A percentile compares a stretch with the other conserved stretches of the same genome.
Evolutionary conservation across 92 coral and sea anemone genomes (phyloP).

Genomic region (Porites rus): DNA sequence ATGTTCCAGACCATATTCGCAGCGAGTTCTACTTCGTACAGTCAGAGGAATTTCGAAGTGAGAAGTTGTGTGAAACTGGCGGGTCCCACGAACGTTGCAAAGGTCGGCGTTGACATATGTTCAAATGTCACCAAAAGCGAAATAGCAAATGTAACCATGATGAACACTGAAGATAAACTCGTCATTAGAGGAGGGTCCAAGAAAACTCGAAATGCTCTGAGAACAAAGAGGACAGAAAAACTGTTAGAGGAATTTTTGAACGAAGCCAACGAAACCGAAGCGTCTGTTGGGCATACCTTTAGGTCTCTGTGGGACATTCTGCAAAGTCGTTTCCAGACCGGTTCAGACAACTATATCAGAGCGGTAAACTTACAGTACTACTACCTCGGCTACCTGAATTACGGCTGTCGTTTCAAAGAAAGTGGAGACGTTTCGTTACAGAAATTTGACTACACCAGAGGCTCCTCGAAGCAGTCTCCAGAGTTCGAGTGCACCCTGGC

Average conservation of each 20-base stretch:
- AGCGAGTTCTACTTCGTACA: conserved; percentile 17
- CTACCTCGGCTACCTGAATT: conserved; percentile 41
- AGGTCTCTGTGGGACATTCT: conserved; percentile 61
- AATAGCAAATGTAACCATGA: not conserved
- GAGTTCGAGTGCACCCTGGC: conserved; percentile 53
- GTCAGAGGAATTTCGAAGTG: conserved; percentile 28
- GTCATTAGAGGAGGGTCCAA: conserved; percentile 48
- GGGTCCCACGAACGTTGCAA: not conserved
- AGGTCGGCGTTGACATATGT: conserved; percentile 23
- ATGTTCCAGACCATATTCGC: conserved; percentile 41
- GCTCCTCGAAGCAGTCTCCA: conserved; percentile 11
- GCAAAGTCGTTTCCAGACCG: conserved; percentile 12
- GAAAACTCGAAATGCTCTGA: conserved; percentile 45
- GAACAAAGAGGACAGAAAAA: conserved; percentile 24
- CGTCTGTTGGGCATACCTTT: conserved; percentile 31
- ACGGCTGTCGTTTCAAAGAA: conserved; percentile 26
- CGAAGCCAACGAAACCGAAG: conserved; percentile 14
- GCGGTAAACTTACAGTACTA: conserved; percentile 49
- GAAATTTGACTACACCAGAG: conserved; percentile 38
- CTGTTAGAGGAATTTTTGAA: conserved; percentile 35
- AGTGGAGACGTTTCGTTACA: conserved; percentile 12
- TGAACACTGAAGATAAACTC: conserved; percentile 31
- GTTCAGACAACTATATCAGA: conserved; percentile 31
- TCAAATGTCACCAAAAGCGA: conserved; percentile 23
- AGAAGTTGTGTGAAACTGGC: conserved; percentile 43